A percentile compares a stretch with the other conserved stretches of the same genome.
phyloP scores from a whole-genome alignment of 2,888 invertebrate genomes.

The Xylocampa areola region DNA sequence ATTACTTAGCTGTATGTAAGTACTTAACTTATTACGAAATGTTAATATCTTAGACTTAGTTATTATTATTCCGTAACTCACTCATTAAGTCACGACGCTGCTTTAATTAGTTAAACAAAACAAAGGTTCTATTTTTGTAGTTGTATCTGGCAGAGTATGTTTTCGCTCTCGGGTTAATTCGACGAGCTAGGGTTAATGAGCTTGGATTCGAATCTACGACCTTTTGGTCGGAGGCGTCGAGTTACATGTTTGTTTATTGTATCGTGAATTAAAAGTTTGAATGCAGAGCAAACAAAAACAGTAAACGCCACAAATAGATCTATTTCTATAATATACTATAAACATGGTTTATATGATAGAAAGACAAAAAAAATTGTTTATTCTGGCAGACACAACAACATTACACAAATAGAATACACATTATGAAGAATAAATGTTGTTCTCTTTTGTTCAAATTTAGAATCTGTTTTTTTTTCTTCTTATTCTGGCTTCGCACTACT shows the following conservation, averaged over 20 bases:
- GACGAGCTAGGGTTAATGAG: conserved; percentile 7
- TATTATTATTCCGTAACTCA: conserved; percentile 14
- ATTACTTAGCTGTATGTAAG: conserved; percentile 15
- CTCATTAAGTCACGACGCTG: conserved; percentile 13
- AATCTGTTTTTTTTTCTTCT: too few relatives aligned
- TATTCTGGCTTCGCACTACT: too few relatives aligned
- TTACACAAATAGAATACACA: too few relatives aligned
- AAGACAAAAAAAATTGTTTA: too few relatives aligned
- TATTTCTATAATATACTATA: too few relatives aligned
- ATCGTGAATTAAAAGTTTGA: not conserved
- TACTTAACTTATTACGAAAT: conserved; percentile 35
- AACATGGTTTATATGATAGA: too few relatives aligned
- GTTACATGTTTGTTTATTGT: not conserved
- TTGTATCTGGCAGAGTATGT: not conserved
- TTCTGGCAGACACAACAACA: too few relatives aligned
- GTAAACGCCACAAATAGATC: too few relatives aligned
- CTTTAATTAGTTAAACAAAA: conserved; percentile 12
- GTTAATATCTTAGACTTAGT: conserved; percentile 14
- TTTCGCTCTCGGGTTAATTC: not conserved
- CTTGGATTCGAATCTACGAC: not conserved
- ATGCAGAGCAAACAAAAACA: not conserved
- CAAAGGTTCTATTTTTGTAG: conserved; percentile 6
- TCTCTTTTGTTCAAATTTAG: too few relatives aligned
- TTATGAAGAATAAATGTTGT: too few relatives aligned
- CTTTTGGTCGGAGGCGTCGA: not conserved